Conservation (phyloP, 2,797 vertebrate genomes). For the Arrhamphus sclerolepis region DNA sequence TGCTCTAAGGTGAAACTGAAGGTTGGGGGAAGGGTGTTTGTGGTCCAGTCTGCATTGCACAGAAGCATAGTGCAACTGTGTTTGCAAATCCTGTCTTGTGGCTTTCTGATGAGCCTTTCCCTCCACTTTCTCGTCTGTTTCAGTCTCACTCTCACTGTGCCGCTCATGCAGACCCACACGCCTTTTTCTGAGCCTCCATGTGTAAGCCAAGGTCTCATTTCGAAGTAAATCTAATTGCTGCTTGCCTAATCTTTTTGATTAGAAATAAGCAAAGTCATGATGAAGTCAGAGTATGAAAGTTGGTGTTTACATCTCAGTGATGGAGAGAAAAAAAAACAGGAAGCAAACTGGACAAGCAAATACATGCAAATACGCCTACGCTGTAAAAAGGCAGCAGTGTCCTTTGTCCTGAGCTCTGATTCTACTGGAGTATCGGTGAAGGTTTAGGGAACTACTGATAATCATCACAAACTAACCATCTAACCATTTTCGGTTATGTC, state of each 20-base stretch:
- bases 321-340: conserved; percentile 83
- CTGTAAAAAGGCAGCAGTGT: conserved; percentile 9
- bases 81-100: conserved; percentile 54
- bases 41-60: conserved; percentile 59
- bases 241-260: not conserved
- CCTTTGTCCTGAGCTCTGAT: conserved; percentile 15
- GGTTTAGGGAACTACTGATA: not conserved
- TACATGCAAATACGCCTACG: conserved; percentile 48
- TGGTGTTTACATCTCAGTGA: conserved; percentile 81
- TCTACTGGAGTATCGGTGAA: not conserved
- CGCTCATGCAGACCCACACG: not conserved
- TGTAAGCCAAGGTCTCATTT: not conserved
- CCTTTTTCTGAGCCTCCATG: not conserved
- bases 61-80: conserved; percentile 42
- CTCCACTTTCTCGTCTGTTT: conserved; percentile 47
- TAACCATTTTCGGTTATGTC: not conserved
- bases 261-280: not conserved
- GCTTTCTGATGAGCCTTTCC: conserved; percentile 43
- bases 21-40: conserved; percentile 36
- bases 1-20: not conserved
- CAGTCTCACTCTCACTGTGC: conserved; percentile 26
- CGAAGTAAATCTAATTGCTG: conserved; percentile 1
- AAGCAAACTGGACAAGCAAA: conserved; percentile 70
- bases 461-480: conserved; percentile 1
- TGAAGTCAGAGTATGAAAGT: conserved; percentile 50